These are phyloP conservation scores for Lethrus apterus DNA, from an alignment of 1,140 invertebrate genomes.

Conservation along the genomic window DNA sequence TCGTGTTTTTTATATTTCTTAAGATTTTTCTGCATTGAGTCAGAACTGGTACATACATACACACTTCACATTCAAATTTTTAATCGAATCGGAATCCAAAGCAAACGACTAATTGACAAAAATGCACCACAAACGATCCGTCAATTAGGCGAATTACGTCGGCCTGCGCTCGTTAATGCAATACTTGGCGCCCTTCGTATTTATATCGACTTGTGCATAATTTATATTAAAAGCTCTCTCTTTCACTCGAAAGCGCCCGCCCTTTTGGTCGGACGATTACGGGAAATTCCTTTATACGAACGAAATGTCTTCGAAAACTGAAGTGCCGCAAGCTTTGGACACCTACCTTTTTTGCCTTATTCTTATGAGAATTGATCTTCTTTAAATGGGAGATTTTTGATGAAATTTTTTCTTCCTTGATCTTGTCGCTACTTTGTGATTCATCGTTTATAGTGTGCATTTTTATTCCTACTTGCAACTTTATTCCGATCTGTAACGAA, in stretches of 20 bases:
- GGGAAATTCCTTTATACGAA: no score
- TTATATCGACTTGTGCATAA: slow-evolving; percentile 24
- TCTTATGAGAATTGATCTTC: not conserved
- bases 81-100: slow-evolving; percentile 18
- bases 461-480: no score
- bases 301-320: no score
- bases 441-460: no score
- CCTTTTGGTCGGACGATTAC: no score
- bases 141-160: slow-evolving; percentile 25
- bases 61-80: no score
- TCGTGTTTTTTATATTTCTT: no score
- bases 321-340: not conserved
- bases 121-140: slow-evolving; percentile 25
- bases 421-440: no score
- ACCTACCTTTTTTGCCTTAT: not conserved
- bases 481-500: no score
- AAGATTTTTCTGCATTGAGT: no score
- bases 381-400: not conserved
- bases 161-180: slow-evolving; percentile 21
- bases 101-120: slow-evolving; percentile 23
- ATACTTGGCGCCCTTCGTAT: slow-evolving; percentile 22
- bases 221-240: slow-evolving; percentile 17
- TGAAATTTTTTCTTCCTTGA: no score
- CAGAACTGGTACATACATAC: no score
- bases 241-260: not conserved